Percentiles rank a stretch among this genome's conserved stretches.
phyloP scores from a whole-genome alignment of 1,140 invertebrate genomes.

The Hylyphantes graminicola region DNA sequence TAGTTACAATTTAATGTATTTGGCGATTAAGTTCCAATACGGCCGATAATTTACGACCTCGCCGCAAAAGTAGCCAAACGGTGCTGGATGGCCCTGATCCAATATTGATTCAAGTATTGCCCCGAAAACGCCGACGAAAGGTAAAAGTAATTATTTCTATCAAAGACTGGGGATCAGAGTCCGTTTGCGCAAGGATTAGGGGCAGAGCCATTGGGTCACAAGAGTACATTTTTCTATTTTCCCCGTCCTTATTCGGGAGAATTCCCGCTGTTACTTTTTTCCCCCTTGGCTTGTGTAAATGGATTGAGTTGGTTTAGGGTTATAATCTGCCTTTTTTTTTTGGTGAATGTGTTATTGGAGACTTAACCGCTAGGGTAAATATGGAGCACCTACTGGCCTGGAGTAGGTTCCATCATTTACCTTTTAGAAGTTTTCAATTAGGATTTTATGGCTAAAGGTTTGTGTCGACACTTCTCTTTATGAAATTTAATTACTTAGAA shows the following conservation, averaged over 20 bases:
- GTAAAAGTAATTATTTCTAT: slow-evolving; percentile 55
- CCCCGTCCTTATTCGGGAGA: neutral
- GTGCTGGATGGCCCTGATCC: slow-evolving; percentile 30
- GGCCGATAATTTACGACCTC: too few species aligned
- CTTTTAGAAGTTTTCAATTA: too few species aligned
- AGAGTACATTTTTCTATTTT: slow-evolving; percentile 5
- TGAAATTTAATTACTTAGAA: too few species aligned
- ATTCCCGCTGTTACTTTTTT: slow-evolving; percentile 42
- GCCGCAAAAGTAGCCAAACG: neutral
- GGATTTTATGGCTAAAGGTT: too few species aligned
- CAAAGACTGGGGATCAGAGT: slow-evolving; percentile 21
- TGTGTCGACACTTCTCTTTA: too few species aligned
- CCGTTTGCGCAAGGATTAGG: slow-evolving; percentile 51
- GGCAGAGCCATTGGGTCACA: slow-evolving; percentile 27
- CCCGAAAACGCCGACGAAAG: slow-evolving; percentile 14
- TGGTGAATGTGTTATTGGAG: too few species aligned
- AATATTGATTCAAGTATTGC: slow-evolving; percentile 54
- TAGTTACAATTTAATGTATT: too few species aligned
- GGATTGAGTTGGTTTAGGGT: slow-evolving; percentile 53
- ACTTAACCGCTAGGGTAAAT: too few species aligned
- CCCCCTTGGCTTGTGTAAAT: slow-evolving; percentile 44
- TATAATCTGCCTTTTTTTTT: slow-evolving; percentile 57
- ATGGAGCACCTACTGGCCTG: too few species aligned
- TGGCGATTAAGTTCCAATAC: too few species aligned
- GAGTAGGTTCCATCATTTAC: too few species aligned